Base-by-base conservation (phyloP, 2,113 vertebrate species). In the Gymnobelideus leadbeateri region DNA sequence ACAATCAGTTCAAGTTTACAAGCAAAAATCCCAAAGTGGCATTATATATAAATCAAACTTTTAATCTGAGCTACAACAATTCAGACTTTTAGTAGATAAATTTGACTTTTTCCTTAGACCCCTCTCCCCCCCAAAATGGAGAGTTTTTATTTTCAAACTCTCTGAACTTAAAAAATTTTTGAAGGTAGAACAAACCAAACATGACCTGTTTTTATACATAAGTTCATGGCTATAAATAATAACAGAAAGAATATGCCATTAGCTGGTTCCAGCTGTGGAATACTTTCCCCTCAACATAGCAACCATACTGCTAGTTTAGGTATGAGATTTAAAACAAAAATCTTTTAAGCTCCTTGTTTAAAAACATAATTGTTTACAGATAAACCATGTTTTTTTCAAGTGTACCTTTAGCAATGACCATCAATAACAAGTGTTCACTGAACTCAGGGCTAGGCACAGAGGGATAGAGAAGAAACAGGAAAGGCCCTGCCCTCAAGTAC, bases 1-100 rank as follows among this genome's bases (percentile, higher is more conserved):
- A 92, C 50, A 8, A 94, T 95, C 92, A 96, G 37, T 43, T 95
- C 3, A 97, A 25, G 97, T 93, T 91, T 94, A 94, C 54, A 93
- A 26, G 92, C 92, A 77, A 89, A 94, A 94, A 89, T 57, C 92
- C 89, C 55, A 96, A 50, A 19, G 49, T 94, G 91, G 91, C 89
- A 91, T 95, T 10, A 21, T 0, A 91, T 95, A 46, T 93, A 91
- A 89, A 96, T 57, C 12, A 54, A 46, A 50, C 91, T 94, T 94
- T 84, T 8, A 84, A 43, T 21, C n/a, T 55, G 92, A 8, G 52
- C 0, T 57, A 21, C 96, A 91, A 50, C 93, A 93, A 92, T 23
- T 77, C 92, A 84, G 68, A 37, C 89, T 92, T 91, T 51, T 49
- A 95, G 50, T 52, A 91, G 68, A 2, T 94, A 94, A 97, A 91